These are phyloP conservation scores for Chelonus insularis DNA, from an alignment of 1,140 invertebrate genomes.

Conservation along the genomic window DNA sequence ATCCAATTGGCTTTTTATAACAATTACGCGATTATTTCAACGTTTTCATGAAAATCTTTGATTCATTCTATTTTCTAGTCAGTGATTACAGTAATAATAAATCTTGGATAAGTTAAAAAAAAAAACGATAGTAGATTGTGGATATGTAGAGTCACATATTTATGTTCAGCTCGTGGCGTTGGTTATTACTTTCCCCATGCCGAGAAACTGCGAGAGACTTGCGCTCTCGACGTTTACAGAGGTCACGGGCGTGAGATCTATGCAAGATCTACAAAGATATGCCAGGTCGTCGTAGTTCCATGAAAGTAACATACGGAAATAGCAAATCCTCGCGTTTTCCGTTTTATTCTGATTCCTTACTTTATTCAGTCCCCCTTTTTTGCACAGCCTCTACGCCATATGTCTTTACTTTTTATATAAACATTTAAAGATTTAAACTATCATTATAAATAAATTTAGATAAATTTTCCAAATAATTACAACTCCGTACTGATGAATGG, in stretches of 20 bases:
- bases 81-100: not conserved
- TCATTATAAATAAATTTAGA: too few relatives aligned
- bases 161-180: conserved; percentile 9
- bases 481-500: too few relatives aligned
- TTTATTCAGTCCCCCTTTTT: not conserved
- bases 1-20: too few relatives aligned
- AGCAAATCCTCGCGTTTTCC: conserved; percentile 7
- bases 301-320: conserved; percentile 28
- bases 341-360: not conserved
- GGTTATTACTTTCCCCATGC: conserved; percentile 46
- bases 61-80: not conserved
- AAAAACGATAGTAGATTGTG: conserved; percentile 1
- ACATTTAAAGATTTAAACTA: too few relatives aligned
- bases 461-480: too few relatives aligned
- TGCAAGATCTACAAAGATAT: conserved; percentile 50
- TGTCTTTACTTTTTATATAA: too few relatives aligned
- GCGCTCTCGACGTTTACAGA: conserved; percentile 43
- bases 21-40: too few relatives aligned
- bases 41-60: too few relatives aligned
- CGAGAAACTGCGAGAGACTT: conserved; percentile 29
- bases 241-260: conserved; percentile 54
- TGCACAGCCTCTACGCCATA: too few relatives aligned
- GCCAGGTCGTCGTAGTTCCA: conserved; percentile 41
- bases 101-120: not conserved
- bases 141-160: conserved; percentile 5